Conservation (phyloP, 2,113 vertebrate genomes). For the Callaeas wilsoni region DNA sequence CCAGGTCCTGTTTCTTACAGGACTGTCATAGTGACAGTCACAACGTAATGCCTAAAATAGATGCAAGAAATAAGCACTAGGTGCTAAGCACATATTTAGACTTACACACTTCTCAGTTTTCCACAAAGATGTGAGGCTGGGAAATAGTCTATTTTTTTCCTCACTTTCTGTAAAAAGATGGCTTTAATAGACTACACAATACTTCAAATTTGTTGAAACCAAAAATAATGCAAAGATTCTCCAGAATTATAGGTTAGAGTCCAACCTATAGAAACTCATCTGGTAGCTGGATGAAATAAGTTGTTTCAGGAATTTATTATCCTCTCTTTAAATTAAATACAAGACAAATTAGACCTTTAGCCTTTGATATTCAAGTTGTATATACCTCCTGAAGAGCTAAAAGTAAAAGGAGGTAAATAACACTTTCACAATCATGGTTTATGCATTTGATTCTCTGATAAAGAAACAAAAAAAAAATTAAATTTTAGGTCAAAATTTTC, state of each 20-base stretch:
- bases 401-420: background rate
- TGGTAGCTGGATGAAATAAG: background rate
- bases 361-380: background rate
- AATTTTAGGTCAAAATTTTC: background rate
- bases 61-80: background rate
- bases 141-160: background rate
- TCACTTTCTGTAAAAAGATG: background rate
- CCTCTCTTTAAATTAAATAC: background rate
- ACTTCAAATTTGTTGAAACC: background rate
- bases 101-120: background rate
- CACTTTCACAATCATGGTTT: background rate
- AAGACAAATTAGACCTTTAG: background rate
- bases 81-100: background rate
- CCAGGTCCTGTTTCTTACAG: background rate
- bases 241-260: background rate
- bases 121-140: background rate
- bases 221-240: background rate
- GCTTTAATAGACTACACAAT: background rate
- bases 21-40: background rate
- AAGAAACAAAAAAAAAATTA: background rate
- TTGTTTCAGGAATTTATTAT: background rate
- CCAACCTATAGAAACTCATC: background rate
- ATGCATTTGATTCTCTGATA: background rate
- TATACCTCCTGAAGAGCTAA: background rate
- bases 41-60: background rate